Evolutionary conservation across 2,888 invertebrate species (phyloP).

Genomic region (Sylvicola cinctus): DNA sequence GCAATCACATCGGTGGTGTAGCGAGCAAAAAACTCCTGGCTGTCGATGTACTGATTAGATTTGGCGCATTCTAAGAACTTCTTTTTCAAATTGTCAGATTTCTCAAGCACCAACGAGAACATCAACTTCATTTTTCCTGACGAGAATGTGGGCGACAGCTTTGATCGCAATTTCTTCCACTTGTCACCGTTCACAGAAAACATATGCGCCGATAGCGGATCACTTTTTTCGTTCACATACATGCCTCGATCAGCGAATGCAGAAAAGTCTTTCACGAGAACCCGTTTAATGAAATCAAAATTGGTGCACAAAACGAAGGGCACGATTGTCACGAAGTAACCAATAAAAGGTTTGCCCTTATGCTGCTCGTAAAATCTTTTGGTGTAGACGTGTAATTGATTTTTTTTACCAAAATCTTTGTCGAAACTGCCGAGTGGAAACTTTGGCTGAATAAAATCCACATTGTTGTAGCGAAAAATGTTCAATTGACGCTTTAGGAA

Average conservation of each 20-base stretch:
- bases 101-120: conserved; percentile 12
- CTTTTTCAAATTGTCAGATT: conserved; percentile 9
- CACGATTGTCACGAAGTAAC: too few species aligned
- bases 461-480: too few species aligned
- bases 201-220: conserved; percentile 9
- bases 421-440: too few species aligned
- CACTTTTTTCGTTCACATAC: conserved; percentile 8
- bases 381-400: too few species aligned
- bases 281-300: conserved; percentile 7
- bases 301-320: too few species aligned
- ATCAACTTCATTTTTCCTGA: conserved; percentile 14
- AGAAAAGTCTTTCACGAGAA: conserved; percentile 7
- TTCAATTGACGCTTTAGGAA: too few species aligned
- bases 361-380: too few species aligned
- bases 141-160: conserved; percentile 9
- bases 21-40: conserved; percentile 7
- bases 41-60: conserved; percentile 6
- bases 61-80: conserved; percentile 2
- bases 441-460: too few species aligned
- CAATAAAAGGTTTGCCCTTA: too few species aligned
- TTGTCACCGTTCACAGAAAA: conserved; percentile 8
- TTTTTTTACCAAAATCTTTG: too few species aligned
- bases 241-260: conserved; percentile 8
- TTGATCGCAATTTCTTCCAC: conserved; percentile 8
- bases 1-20: conserved; percentile 10